Base-by-base conservation (phyloP, 2,113 vertebrate genomes). In the Capra hircus region DNA sequence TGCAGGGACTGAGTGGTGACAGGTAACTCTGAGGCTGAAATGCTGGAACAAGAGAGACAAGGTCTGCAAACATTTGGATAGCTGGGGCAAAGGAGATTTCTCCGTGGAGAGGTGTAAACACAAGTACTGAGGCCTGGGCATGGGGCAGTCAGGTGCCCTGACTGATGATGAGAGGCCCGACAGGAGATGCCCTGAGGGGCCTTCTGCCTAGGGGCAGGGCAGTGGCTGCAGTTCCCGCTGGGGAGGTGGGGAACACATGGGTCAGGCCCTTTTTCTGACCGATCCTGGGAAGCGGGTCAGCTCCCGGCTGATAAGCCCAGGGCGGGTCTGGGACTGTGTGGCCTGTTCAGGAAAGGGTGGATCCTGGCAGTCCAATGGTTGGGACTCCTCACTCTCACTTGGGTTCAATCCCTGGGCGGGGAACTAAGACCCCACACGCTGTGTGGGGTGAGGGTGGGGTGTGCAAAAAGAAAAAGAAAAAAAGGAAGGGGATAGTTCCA, bases 191-290 rank as follows among this genome's bases (percentile, higher is more conserved):
- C 78, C 48, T 33, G 78, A n/a, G 30, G 1, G 28, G 78, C 28
- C 78, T 52, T 81, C 48, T 52, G 10, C 78, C 0, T 0, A n/a
- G 48, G 16, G 9, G 30, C 27, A 52, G 48, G 48, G 30, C 48
- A n/a, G 78, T 33, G 78, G 10, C 10, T 81, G 5, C 17, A 6
- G 28, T 52, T 12, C 0, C 12, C 5, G 3, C 10, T 0, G 1
- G 1, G 45, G 17, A 13, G 48, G 5, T 21, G 78, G 78, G 48
- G 27, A 33, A 52, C 48, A 30, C 5, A 19, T 0, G 78, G 9
- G 10, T 52, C 9, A 81, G 28, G 78, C 28, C 23, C 5, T 6
- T 21, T 12, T 23, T n/a, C 48, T 81, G 78, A 52, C 48, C 0
- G 5, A 52, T 81, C 48, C 78, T 52, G 30, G 48, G 78, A 33